Conservation (phyloP, 1,140 invertebrate genomes). For the Eciton burchellii region DNA sequence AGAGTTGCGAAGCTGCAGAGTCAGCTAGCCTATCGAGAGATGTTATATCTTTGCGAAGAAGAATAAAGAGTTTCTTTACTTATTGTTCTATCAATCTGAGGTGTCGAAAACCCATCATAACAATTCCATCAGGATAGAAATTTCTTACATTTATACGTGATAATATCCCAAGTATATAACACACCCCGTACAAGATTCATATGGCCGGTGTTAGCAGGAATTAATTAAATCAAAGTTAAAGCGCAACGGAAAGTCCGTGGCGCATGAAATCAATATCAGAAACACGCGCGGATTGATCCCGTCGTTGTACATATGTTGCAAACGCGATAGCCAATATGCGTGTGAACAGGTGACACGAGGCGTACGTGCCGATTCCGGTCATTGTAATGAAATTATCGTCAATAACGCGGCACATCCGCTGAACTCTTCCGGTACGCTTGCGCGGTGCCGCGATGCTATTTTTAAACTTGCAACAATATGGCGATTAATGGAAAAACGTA, state of each 20-base stretch:
- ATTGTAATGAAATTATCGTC: slow-evolving; percentile 23
- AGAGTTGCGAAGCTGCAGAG: no score
- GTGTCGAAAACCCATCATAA: no score
- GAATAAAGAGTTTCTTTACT: no score
- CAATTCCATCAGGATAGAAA: no score
- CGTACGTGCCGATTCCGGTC: neutral
- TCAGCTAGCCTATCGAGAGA: no score
- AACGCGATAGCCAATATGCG: slow-evolving; percentile 24
- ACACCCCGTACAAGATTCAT: neutral
- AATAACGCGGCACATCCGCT: neutral
- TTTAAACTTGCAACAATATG: neutral
- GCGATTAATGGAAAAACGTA: neutral
- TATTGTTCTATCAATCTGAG: no score
- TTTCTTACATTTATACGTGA: no score
- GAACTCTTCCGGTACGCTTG: neutral
- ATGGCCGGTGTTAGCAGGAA: neutral
- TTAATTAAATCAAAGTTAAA: slow-evolving; percentile 46
- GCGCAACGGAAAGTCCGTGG: neutral
- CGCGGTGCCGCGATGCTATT: neutral
- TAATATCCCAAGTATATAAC: slow-evolving; percentile 25
- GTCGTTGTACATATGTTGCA: neutral
- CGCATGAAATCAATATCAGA: slow-evolving; percentile 42
- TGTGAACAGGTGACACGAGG: neutral
- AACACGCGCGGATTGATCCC: slow-evolving; percentile 5
- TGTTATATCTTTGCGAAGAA: no score